These are phyloP conservation scores for Strix uralensis DNA, from an alignment of 2,113 vertebrate genomes.

Conservation along the genomic window DNA sequence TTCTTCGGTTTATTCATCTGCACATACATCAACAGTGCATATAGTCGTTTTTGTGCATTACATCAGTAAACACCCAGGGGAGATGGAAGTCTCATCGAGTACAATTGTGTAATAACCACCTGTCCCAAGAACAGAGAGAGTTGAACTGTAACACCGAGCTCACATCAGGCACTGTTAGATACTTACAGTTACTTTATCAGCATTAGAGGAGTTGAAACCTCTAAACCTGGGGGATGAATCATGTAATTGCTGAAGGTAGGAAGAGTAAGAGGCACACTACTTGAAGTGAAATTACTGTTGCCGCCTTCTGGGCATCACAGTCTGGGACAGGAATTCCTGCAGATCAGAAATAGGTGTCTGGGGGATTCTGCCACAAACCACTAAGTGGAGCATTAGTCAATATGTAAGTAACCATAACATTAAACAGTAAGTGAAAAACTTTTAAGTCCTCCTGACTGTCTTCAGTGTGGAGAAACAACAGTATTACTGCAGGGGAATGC, in stretches of 20 bases:
- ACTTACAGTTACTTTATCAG: too few species aligned
- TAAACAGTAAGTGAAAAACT: background rate
- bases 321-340: background rate
- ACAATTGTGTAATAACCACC: background rate
- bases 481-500: background rate
- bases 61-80: background rate
- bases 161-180: background rate
- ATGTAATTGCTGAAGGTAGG: background rate
- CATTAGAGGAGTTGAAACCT: background rate
- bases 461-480: background rate
- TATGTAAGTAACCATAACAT: background rate
- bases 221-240: background rate
- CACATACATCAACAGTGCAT: fast-evolving
- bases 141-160: fast-evolving
- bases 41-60: background rate
- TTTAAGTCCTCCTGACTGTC: background rate
- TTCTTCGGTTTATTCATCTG: background rate
- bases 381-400: background rate
- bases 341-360: background rate
- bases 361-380: background rate
- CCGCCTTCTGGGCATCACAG: background rate
- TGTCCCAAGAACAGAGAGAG: background rate
- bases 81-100: background rate
- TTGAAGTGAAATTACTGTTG: background rate
- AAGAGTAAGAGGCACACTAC: background rate